phyloP scores from a whole-genome alignment of 2,888 invertebrate species.

The Tetragnatha montana region DNA sequence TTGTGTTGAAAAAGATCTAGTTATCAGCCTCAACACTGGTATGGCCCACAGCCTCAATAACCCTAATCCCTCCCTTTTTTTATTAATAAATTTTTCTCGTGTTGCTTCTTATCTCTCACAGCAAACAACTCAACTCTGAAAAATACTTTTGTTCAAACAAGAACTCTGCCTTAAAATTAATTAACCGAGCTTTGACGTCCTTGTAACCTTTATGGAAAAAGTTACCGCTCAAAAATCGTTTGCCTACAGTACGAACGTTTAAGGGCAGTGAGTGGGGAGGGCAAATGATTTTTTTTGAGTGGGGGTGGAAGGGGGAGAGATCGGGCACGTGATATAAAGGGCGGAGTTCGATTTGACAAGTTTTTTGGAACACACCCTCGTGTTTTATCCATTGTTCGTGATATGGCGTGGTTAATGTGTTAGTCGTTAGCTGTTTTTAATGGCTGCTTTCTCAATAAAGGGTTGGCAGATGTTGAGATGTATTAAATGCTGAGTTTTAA shows the following conservation, averaged over 20 bases:
- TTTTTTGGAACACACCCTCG: neutral
- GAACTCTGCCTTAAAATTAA: neutral
- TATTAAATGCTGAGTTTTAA: too few species aligned
- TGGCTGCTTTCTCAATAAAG: neutral
- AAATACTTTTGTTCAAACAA: neutral
- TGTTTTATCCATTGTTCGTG: neutral
- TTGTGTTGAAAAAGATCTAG: neutral
- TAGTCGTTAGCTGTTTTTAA: neutral
- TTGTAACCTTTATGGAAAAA: neutral
- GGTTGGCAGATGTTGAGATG: neutral
- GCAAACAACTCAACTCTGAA: neutral
- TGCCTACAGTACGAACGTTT: neutral
- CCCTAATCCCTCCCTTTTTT: neutral
- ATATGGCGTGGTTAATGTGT: neutral
- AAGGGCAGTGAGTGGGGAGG: neutral
- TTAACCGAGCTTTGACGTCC: neutral
- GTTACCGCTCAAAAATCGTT: neutral
- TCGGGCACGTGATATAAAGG: neutral
- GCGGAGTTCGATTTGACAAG: conserved; percentile 1
- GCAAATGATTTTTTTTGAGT: neutral
- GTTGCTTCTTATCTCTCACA: neutral
- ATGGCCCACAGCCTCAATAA: neutral
- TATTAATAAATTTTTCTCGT: neutral
- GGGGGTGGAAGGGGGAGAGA: neutral
- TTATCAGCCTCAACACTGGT: neutral